Evolutionary conservation across 2,888 invertebrate genomes (phyloP).

Genomic region (Toxonevra muliebris): DNA sequence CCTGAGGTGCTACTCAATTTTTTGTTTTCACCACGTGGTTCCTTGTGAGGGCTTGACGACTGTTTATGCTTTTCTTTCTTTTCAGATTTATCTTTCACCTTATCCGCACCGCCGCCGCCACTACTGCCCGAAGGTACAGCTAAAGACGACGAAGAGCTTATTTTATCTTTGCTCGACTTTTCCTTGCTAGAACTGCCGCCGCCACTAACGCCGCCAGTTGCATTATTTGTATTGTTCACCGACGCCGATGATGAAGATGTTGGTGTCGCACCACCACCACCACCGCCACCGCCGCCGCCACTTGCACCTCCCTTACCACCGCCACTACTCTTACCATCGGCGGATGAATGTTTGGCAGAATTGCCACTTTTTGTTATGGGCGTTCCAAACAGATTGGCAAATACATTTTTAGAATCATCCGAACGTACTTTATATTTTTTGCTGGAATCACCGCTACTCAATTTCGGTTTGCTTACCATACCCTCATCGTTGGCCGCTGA

Average conservation of each 20-base stretch:
- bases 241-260: background rate
- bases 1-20: slow-evolving; percentile 54
- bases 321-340: slow-evolving; percentile 43
- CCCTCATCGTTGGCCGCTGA: slow-evolving; percentile 36
- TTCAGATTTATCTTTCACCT: slow-evolving; percentile 67
- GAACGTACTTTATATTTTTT: slow-evolving; percentile 71
- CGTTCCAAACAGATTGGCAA: slow-evolving; percentile 83
- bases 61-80: slow-evolving; percentile 68
- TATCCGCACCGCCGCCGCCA: slow-evolving; percentile 41
- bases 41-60: slow-evolving; percentile 68
- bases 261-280: slow-evolving; percentile 30
- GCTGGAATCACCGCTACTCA: slow-evolving; percentile 55
- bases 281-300: slow-evolving; percentile 26
- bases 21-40: slow-evolving; percentile 61
- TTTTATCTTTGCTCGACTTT: slow-evolving; percentile 56
- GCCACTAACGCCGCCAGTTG: slow-evolving; percentile 26
- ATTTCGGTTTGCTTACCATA: slow-evolving; percentile 77
- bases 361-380: slow-evolving; percentile 77
- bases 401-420: slow-evolving; percentile 72
- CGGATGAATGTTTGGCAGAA: slow-evolving; percentile 65
- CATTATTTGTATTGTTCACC: too few species aligned
- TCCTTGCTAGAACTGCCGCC: slow-evolving; percentile 45
- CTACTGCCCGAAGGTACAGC: slow-evolving; percentile 16
- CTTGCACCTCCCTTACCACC: slow-evolving; percentile 30
- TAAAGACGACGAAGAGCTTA: slow-evolving; percentile 38